phyloP scores from a whole-genome alignment of 2,888 invertebrate genomes.

The Zygogramma bicolorata region DNA sequence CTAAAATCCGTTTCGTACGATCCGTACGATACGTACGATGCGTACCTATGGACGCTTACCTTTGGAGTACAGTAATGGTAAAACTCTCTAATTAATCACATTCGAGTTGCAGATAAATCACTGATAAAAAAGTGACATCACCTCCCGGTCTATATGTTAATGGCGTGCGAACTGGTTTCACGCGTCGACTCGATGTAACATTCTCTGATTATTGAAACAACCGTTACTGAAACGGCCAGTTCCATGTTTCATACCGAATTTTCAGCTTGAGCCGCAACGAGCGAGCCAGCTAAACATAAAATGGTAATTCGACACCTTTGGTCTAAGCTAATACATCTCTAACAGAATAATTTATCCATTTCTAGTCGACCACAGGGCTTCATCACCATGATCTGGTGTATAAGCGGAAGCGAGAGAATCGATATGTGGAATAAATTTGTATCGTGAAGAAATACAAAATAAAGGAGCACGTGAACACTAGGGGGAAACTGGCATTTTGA shows the following conservation, averaged over 20 bases:
- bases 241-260: slow-evolving; percentile 1
- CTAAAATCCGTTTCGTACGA: too few species aligned
- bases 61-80: too few species aligned
- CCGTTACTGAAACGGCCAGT: not conserved
- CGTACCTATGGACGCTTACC: too few species aligned
- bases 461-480: not conserved
- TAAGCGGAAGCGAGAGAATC: slow-evolving; percentile 18
- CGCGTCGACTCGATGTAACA: not conserved
- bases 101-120: too few species aligned
- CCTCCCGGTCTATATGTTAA: not conserved
- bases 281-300: slow-evolving; percentile 16
- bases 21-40: too few species aligned
- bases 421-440: slow-evolving; percentile 14
- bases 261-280: slow-evolving; percentile 2
- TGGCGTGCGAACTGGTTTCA: not conserved
- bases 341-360: slow-evolving; percentile 39
- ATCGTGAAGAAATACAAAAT: not conserved
- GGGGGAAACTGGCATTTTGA: not conserved
- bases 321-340: slow-evolving; percentile 27
- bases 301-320: slow-evolving; percentile 29
- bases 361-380: slow-evolving; percentile 27
- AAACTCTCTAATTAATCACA: too few species aligned
- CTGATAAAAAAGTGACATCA: too few species aligned
- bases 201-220: not conserved
- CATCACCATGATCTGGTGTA: slow-evolving; percentile 17